These are phyloP conservation scores for Alviniconcha marisindica DNA, from an alignment of 1,140 invertebrate species.

Conservation along the genomic window DNA sequence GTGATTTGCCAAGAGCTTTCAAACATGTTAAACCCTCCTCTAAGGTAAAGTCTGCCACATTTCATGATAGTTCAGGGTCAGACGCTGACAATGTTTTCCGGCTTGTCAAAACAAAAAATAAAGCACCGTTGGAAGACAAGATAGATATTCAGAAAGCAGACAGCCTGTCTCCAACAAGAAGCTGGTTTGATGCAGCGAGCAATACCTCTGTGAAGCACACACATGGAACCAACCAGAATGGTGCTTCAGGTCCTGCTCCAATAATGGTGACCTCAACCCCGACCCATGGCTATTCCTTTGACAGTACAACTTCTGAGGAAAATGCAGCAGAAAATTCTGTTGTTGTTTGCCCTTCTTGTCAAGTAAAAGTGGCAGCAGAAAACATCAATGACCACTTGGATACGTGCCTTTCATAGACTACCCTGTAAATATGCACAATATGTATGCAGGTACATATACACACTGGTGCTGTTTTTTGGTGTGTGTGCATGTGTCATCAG, in stretches of 20 bases:
- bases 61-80: neutral
- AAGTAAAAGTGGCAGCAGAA: conserved; percentile 33
- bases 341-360: conserved; percentile 55
- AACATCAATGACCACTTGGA: conserved; percentile 61
- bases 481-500: neutral
- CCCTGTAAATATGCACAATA: too few relatives aligned
- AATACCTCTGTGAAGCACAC: neutral
- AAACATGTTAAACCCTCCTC: conserved; percentile 26
- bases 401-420: conserved; percentile 32
- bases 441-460: too few relatives aligned
- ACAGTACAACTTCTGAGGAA: too few relatives aligned
- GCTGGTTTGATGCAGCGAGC: too few relatives aligned
- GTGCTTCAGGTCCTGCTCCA: too few relatives aligned
- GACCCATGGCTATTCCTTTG: too few relatives aligned
- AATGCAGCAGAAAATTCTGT: neutral
- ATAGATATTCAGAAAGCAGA: too few relatives aligned
- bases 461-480: neutral
- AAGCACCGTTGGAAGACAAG: neutral
- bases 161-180: too few relatives aligned
- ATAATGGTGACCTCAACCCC: too few relatives aligned
- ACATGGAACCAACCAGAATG: neutral
- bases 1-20: neutral
- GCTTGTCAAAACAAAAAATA: neutral
- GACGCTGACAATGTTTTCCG: neutral
- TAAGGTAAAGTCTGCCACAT: neutral